A percentile compares a stretch with the other conserved stretches of the same genome.
Conservation (phyloP, 2,113 vertebrate genomes). For the Apteryx owenii region DNA sequence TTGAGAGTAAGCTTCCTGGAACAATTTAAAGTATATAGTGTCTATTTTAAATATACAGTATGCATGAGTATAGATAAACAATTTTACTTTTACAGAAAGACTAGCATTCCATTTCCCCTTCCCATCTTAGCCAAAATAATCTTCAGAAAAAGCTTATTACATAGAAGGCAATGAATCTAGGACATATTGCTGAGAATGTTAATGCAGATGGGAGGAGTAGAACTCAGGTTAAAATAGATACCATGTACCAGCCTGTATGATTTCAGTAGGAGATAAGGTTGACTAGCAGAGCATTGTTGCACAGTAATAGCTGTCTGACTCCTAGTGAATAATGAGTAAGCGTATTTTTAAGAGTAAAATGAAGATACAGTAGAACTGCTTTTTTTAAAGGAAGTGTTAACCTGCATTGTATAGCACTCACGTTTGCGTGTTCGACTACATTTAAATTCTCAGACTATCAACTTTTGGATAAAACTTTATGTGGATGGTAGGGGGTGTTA, state of each 20-base stretch:
- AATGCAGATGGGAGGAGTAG: neutral
- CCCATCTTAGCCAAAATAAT: neutral
- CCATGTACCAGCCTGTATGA: neutral
- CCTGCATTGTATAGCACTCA: neutral
- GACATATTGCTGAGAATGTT: neutral
- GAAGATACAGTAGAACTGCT: neutral
- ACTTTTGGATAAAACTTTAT: neutral
- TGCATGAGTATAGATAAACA: neutral
- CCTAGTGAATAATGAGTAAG: neutral
- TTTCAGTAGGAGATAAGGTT: neutral
- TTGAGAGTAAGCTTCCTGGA: neutral
- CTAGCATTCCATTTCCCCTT: neutral
- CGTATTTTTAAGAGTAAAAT: neutral
- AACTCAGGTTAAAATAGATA: neutral
- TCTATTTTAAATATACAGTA: neutral
- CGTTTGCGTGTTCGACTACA: neutral
- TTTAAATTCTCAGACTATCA: neutral
- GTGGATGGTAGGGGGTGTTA: neutral
- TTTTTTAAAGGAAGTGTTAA: neutral
- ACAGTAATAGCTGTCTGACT: neutral
- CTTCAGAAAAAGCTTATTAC: no score
- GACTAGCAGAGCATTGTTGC: neutral
- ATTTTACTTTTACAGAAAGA: neutral
- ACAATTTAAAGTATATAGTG: neutral
- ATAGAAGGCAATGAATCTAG: neutral